Percentiles rank a stretch among this genome's conserved stretches.
phyloP scores from a whole-genome alignment of 30 jellyfish, hydroid and myxozoan genomes.

The Rhopilema esculentum region DNA sequence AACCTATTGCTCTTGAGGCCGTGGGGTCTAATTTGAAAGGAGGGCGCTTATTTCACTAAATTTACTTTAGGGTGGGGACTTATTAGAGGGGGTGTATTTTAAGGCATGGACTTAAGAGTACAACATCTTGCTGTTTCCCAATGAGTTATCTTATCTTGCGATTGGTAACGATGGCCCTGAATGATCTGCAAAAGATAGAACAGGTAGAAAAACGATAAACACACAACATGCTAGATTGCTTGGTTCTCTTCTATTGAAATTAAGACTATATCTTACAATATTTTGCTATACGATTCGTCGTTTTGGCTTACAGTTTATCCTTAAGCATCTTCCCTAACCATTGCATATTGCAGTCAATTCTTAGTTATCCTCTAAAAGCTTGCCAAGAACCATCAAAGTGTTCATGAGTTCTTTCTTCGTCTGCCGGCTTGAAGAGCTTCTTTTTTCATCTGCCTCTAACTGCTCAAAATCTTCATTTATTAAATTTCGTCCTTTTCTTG shows the following conservation, averaged over 20 bases:
- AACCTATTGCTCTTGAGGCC: too few species aligned
- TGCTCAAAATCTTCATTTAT: background rate
- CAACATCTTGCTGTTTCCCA: too few species aligned
- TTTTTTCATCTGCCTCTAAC: background rate
- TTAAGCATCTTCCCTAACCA: background rate
- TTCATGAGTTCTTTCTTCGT: background rate
- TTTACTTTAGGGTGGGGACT: too few species aligned
- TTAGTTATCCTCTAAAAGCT: background rate
- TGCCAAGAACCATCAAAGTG: background rate
- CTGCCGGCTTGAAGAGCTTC: background rate
- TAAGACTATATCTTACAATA: background rate
- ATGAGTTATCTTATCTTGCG: too few species aligned
- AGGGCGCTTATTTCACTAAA: too few species aligned
- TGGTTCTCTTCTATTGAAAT: background rate
- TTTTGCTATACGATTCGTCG: background rate
- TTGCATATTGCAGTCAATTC: background rate
- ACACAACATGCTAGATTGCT: background rate
- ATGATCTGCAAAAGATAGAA: background rate
- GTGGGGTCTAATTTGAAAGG: too few species aligned
- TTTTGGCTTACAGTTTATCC: background rate
- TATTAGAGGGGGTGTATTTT: too few species aligned
- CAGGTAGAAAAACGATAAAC: background rate
- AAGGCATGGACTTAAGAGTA: too few species aligned
- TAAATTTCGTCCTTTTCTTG: background rate
- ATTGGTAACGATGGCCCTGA: too few species aligned